These are phyloP conservation scores for Hydractinia symbiolongicarpus DNA, from an alignment of 30 jellyfish, hydroid and myxozoan genomes.

Conservation along the genomic window DNA sequence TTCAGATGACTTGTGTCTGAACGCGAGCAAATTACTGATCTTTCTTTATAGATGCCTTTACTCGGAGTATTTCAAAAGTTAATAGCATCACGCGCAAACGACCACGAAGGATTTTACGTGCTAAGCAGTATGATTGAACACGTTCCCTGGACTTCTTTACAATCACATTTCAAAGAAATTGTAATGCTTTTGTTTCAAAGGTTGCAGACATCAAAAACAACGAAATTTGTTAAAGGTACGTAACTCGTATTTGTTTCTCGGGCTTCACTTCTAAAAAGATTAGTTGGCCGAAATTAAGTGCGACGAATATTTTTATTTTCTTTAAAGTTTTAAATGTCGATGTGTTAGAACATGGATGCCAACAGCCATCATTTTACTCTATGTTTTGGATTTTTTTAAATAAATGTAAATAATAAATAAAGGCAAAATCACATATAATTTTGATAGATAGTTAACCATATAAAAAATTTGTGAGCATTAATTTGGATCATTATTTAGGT, in stretches of 20 bases:
- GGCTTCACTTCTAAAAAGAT: too few relatives aligned
- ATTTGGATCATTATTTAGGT: conserved; percentile 31
- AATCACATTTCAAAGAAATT: conserved; percentile 49
- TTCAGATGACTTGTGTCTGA: too few relatives aligned
- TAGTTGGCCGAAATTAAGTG: too few relatives aligned
- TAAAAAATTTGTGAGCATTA: not conserved
- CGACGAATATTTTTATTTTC: not conserved
- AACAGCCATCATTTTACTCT: too few relatives aligned
- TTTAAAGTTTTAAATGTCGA: not conserved
- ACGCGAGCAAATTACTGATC: too few relatives aligned
- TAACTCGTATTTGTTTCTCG: not conserved
- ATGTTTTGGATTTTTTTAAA: too few relatives aligned
- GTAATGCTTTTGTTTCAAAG: conserved; percentile 68
- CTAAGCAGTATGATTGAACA: conserved; percentile 68
- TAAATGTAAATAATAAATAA: too few relatives aligned
- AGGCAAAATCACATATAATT: not conserved
- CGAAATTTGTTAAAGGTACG: conserved; percentile 84
- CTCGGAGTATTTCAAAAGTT: conserved; percentile 95
- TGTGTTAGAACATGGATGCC: not conserved
- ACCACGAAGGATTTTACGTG: conserved; percentile 92
- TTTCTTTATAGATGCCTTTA: conserved; percentile 58
- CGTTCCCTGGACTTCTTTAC: conserved; percentile 77
- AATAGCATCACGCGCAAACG: conserved; percentile 87
- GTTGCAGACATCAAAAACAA: conserved; percentile 81
- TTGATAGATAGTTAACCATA: not conserved